Evolutionary conservation across 2,797 vertebrate species (phyloP).

Genomic region (Novumbra hubbsi): DNA sequence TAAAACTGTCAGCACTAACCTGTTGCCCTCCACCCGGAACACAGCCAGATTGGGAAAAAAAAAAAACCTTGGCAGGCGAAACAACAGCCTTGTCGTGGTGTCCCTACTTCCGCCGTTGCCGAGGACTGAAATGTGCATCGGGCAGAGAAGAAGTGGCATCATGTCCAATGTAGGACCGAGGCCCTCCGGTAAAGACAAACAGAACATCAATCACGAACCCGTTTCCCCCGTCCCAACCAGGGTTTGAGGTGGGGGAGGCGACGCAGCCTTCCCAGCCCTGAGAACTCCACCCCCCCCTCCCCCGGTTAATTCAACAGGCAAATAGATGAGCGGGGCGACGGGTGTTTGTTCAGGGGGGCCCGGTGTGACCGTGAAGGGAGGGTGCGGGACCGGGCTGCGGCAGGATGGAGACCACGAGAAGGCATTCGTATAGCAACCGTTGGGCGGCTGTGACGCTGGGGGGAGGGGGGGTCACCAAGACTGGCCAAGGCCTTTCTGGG

Average conservation of each 20-base stretch:
- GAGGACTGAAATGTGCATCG: not conserved
- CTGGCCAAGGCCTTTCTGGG: not conserved
- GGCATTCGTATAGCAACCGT: not conserved
- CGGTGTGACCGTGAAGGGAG: slow-evolving; percentile 52
- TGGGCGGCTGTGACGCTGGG: not conserved
- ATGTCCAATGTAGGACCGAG: slow-evolving; percentile 33
- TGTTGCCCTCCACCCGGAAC: not conserved
- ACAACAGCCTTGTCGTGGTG: not conserved
- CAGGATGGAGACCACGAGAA: not conserved
- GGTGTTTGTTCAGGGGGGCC: slow-evolving; percentile 81
- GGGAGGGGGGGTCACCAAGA: not conserved
- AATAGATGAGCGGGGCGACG: slow-evolving; percentile 84
- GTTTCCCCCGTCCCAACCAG: not conserved
- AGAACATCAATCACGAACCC: slow-evolving; percentile 20
- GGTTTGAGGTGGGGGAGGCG: slow-evolving; percentile 39
- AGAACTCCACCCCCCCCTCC: slow-evolving; percentile 53
- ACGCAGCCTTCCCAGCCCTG: slow-evolving; percentile 69
- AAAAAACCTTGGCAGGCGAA: not conserved
- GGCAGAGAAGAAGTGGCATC: slow-evolving; percentile 27
- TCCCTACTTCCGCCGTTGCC: not conserved
- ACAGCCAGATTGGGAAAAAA: not conserved
- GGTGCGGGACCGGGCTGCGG: not conserved
- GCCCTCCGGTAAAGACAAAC: slow-evolving; percentile 37
- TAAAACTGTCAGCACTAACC: slow-evolving; percentile 14
- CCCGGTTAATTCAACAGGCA: slow-evolving; percentile 85